Percentiles rank a stretch among this genome's conserved stretches.
Conservation (phyloP, 2,888 invertebrate genomes). For the Chironomus riparius region DNA sequence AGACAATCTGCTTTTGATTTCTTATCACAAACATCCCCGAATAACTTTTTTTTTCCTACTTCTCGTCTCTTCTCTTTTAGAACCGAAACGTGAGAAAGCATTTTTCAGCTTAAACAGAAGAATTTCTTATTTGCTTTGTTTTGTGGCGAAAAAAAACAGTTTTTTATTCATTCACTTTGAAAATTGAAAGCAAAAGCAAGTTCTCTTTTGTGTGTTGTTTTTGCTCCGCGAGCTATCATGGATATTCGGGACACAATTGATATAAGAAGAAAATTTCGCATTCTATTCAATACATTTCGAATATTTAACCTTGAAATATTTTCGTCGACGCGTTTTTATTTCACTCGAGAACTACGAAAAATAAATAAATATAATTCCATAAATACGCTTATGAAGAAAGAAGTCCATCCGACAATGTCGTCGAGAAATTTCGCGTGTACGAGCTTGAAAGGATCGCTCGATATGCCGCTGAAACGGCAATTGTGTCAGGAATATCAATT, state of each 20-base stretch:
- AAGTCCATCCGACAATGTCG: neutral
- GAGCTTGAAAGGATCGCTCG: neutral
- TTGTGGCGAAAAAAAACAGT: neutral
- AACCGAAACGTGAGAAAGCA: conserved; percentile 16
- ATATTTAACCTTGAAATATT: conserved; percentile 8
- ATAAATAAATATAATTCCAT: neutral
- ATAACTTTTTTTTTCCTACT: neutral
- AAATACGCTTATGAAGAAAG: neutral
- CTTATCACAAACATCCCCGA: neutral
- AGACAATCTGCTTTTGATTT: neutral
- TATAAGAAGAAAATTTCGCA: neutral
- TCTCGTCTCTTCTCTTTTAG: neutral
- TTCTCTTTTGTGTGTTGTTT: conserved; percentile 3
- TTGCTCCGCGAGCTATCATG: conserved; percentile 14
- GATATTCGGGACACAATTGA: neutral
- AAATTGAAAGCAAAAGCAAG: neutral
- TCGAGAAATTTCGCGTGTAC: neutral
- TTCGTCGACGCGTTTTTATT: neutral
- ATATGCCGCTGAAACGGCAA: neutral
- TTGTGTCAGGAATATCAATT: conserved; percentile 16
- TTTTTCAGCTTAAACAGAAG: neutral
- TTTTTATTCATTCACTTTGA: neutral
- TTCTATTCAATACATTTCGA: neutral
- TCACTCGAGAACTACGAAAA: neutral
- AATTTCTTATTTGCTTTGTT: conserved; percentile 3